These are phyloP conservation scores for Penaeus indicus DNA, from an alignment of 1,140 invertebrate species.

Conservation along the genomic window DNA sequence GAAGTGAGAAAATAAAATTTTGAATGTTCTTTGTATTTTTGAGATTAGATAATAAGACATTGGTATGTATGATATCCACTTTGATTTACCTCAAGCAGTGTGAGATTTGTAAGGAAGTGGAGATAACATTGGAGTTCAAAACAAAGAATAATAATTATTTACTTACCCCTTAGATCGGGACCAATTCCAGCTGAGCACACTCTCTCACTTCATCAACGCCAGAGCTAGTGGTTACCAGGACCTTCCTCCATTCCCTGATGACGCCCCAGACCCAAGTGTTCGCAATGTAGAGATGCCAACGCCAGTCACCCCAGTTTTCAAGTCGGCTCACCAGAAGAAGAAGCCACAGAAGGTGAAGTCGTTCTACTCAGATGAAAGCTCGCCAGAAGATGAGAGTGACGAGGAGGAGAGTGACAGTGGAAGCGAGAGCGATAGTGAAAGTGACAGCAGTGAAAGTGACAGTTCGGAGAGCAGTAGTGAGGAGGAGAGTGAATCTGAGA, in stretches of 20 bases:
- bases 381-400: constrained; percentile 67
- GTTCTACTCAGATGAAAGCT: constrained; percentile 60
- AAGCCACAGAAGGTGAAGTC: constrained; percentile 69
- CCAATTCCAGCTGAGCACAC: constrained; percentile 91
- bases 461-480: constrained; percentile 65
- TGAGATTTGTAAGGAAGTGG: no score
- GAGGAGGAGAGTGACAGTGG: constrained; percentile 67
- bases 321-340: constrained; percentile 62
- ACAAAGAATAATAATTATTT: not conserved
- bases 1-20: no score
- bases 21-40: not conserved
- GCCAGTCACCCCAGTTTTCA: constrained; percentile 58
- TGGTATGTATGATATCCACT: not conserved
- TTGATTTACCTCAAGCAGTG: not conserved
- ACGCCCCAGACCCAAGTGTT: constrained; percentile 82
- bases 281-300: constrained; percentile 78
- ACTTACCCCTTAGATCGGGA: constrained; percentile 77
- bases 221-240: constrained; percentile 88
- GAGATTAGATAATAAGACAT: not conserved
- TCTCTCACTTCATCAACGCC: constrained; percentile 94
- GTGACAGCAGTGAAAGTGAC: constrained; percentile 63
- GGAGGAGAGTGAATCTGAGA: constrained; percentile 67
- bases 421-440: constrained; percentile 63
- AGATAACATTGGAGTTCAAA: not conserved
- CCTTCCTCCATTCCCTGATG: constrained; percentile 86